A percentile compares a stretch with the other conserved stretches of the same genome.
Conservation (phyloP, 2,797 vertebrate genomes). For the Ptychadena robeensis region DNA sequence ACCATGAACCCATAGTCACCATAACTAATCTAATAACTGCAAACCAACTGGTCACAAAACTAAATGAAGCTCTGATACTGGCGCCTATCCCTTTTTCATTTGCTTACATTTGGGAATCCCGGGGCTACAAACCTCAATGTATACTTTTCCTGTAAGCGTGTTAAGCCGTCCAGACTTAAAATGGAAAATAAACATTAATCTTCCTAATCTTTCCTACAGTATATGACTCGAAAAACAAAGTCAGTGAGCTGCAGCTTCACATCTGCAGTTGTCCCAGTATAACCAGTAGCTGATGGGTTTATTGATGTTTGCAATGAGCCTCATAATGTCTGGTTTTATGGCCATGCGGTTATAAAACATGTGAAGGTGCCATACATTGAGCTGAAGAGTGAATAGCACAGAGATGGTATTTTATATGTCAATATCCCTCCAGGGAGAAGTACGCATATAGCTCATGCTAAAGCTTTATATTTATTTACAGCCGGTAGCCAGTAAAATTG, state of each 20-base stretch:
- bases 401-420: background rate
- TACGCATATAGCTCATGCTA: background rate
- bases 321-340: constrained; percentile 12
- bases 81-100: background rate
- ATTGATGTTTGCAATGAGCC: constrained; percentile 32
- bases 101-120: constrained; percentile 2
- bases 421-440: background rate
- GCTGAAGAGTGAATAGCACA: background rate
- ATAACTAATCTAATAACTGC: background rate
- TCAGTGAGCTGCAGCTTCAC: background rate
- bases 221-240: background rate
- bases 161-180: background rate
- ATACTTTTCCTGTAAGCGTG: constrained; percentile 2
- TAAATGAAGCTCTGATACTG: background rate
- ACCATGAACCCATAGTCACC: background rate
- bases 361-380: constrained; percentile 20
- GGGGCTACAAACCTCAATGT: background rate
- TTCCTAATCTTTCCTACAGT: constrained; percentile 21
- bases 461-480: constrained; percentile 5
- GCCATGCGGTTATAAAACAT: constrained; percentile 1
- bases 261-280: constrained; percentile 27
- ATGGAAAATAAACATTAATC: constrained; percentile 35
- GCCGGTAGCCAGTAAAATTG: constrained; percentile 1
- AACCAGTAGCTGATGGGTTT: background rate
- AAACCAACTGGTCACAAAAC: background rate